Conservation (phyloP, 2,797 vertebrate species). For the Selene dorsalis region DNA sequence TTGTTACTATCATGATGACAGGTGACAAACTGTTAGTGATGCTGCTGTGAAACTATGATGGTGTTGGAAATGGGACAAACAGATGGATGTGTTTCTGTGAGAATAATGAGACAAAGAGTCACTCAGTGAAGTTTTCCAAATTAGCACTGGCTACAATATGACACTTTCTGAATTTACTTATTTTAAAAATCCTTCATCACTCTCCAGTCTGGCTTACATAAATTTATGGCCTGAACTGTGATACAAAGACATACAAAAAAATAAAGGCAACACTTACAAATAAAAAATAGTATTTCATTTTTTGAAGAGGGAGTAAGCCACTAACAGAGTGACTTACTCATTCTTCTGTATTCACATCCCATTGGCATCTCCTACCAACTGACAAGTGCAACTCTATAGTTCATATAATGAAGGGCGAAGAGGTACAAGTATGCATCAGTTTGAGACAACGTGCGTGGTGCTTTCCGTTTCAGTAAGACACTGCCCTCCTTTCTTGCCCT, state of each 20-base stretch:
- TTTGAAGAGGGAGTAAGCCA: slow-evolving; percentile 59
- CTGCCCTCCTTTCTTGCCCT: slow-evolving; percentile 19
- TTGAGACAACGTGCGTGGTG: slow-evolving; percentile 53
- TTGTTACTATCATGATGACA: slow-evolving; percentile 11
- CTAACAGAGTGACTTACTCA: slow-evolving; percentile 48
- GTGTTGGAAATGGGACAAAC: slow-evolving; percentile 23
- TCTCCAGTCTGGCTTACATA: slow-evolving; percentile 38
- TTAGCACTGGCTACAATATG: slow-evolving; percentile 41
- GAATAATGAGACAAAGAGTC: slow-evolving; percentile 32
- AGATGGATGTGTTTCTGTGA: slow-evolving; percentile 26
- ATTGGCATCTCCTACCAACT: slow-evolving; percentile 59
- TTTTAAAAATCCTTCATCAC: slow-evolving; percentile 19
- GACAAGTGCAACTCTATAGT: slow-evolving; percentile 77
- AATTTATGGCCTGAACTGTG: slow-evolving; percentile 59
- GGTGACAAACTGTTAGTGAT: slow-evolving; percentile 24
- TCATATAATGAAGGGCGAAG: slow-evolving; percentile 71
- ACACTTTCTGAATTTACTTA: slow-evolving; percentile 42
- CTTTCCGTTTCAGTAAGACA: slow-evolving; percentile 47
- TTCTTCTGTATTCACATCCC: slow-evolving; percentile 71
- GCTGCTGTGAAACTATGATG: slow-evolving; percentile 13
- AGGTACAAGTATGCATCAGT: slow-evolving; percentile 70
- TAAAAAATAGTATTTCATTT: slow-evolving; percentile 69
- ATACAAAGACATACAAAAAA: slow-evolving; percentile 67
- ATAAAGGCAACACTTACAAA: slow-evolving; percentile 59
- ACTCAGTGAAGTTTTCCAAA: slow-evolving; percentile 38